Evolutionary conservation across 2,113 vertebrate genomes (phyloP).

Genomic region (Brachyhypopomus occidentalis): DNA sequence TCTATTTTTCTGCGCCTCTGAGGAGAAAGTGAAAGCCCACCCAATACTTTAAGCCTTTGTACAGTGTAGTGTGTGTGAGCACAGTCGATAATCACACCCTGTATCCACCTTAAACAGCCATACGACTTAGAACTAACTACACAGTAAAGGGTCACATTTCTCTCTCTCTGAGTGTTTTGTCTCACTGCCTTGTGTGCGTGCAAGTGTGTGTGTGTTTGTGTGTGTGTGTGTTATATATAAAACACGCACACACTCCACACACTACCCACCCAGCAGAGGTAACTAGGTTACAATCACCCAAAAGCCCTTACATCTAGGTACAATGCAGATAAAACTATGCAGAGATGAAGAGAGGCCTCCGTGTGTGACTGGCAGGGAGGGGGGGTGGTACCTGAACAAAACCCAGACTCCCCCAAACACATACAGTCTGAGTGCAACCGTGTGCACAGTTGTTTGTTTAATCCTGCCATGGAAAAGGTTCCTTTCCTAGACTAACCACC

Average conservation of each 20-base stretch:
- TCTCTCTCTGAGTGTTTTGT: not conserved
- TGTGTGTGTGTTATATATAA: no score
- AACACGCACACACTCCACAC: no score
- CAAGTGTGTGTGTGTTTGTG: no score
- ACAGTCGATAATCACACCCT: constrained; percentile 27
- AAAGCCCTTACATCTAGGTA: constrained; percentile 14
- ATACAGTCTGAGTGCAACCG: not conserved
- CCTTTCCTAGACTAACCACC: constrained; percentile 23
- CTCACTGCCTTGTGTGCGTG: no score
- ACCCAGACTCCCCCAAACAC: no score
- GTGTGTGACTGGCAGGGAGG: not conserved
- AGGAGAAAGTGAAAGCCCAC: not conserved
- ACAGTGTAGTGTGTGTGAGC: constrained; percentile 28
- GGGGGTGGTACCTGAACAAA: not conserved
- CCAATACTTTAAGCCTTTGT: constrained; percentile 8
- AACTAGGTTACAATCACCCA: constrained; percentile 36
- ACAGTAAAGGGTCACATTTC: constrained; percentile 32
- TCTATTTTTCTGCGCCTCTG: constrained; percentile 24
- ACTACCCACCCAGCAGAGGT: not conserved
- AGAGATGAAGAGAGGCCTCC: constrained; percentile 24
- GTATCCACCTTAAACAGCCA: constrained; percentile 12
- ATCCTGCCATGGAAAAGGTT: constrained; percentile 37
- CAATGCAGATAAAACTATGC: constrained; percentile 28
- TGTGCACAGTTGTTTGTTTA: not conserved
- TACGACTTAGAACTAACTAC: constrained; percentile 34